Evolutionary conservation across 2,113 vertebrate genomes (phyloP), one percentile per base, ranked within the genome.

Genomic region (Chaenogobius annularis): DNA sequence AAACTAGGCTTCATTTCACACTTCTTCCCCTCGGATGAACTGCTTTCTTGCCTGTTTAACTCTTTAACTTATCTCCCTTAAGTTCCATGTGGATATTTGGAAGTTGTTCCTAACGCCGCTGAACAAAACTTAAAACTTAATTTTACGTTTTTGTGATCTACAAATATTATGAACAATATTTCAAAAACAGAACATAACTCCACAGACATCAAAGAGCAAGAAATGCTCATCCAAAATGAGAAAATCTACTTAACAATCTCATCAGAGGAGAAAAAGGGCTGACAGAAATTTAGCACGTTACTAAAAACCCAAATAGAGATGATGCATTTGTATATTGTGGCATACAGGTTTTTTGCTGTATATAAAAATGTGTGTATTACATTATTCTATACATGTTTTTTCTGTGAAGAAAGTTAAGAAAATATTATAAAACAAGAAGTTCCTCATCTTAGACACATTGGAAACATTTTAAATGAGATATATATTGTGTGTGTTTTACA

Each of bases 1-100:
- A 78, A 82, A 67, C 35, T 48, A 54, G 37, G 72, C 54, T 78
- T 73, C 7, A 46, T 61, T 80, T 72, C 55, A 22, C 46, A 64
- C 23, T 46, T 50, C 43, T 54, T 69, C 64, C 62, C 10, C 37
- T 44, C 40, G 50, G 54, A 12, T 74, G 1, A 73, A 20, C 65
- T 50, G 20, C 20, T 73, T 15, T 74, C 67, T 58, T 20, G 20
- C 7, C 23, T 55, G 12, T 56, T 64, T 44, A 15, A 9, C 2
- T 61, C 7, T 35, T 14, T 70, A n/a, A 64, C 59, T 71, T 20
- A 59, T 66, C 55, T 69, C 11, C 7, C 23, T 67, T 14, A 20
- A 73, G 69, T 26, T 69, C 37, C n/a, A 48, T 17, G 11, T 9
- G 5, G 47, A 63, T n/a, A 43, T 63, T n/a, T 63, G 17, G 17